A percentile compares a stretch with the other conserved stretches of the same genome.
These are phyloP conservation scores for Moxostoma hubbsi DNA, from an alignment of 2,797 vertebrate genomes.

Conservation along the genomic window DNA sequence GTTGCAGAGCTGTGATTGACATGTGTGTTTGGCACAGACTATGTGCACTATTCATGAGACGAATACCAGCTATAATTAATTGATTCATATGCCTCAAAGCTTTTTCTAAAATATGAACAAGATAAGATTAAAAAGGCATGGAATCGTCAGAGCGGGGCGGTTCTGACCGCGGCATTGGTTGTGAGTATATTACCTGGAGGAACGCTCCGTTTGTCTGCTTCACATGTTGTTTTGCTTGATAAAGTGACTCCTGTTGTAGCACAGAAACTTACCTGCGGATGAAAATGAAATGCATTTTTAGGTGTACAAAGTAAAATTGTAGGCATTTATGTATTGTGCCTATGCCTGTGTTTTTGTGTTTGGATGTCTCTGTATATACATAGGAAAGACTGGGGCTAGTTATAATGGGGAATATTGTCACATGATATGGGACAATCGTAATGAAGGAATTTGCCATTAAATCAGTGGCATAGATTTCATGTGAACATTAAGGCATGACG, in stretches of 20 bases:
- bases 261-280: conserved; percentile 20
- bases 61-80: conserved; percentile 76
- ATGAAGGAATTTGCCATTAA: no score
- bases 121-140: conserved; percentile 68
- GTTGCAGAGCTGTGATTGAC: conserved; percentile 71
- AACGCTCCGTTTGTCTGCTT: conserved; percentile 3
- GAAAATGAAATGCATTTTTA: conserved; percentile 22
- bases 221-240: conserved; percentile 48
- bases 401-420: no score
- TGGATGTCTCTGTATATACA: background rate
- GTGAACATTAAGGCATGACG: no score
- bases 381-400: no score
- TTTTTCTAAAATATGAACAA: conserved; percentile 76
- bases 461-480: no score
- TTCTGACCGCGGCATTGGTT: conserved; percentile 46
- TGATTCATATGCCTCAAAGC: conserved; percentile 77
- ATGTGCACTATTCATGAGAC: conserved; percentile 72
- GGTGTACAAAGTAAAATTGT: conserved; percentile 10
- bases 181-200: conserved; percentile 48
- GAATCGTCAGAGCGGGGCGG: conserved; percentile 45
- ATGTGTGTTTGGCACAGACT: conserved; percentile 67
- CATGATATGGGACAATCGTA: no score
- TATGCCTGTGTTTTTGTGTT: background rate
- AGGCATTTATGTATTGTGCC: background rate
- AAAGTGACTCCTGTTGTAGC: conserved; percentile 34